Conservation (phyloP, 2,797 vertebrate genomes). For the Platalea minor region DNA sequence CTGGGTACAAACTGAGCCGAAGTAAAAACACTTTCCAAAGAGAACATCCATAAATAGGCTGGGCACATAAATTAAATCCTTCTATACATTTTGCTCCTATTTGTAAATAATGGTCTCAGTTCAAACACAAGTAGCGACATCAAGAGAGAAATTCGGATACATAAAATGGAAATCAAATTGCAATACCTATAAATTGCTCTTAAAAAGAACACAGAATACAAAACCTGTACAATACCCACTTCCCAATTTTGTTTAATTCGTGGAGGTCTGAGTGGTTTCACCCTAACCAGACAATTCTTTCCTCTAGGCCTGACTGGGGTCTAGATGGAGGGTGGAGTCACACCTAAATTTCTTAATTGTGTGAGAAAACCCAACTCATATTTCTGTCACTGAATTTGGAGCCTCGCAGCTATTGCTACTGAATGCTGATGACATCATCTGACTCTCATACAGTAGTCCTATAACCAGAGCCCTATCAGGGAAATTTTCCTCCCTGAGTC, state of each 20-base stretch:
- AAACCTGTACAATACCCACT: not conserved
- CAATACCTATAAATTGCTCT: not conserved
- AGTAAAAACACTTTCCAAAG: not conserved
- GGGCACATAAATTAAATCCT: not conserved
- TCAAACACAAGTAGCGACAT: not conserved
- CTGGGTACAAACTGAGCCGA: not conserved
- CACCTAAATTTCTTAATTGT: not conserved
- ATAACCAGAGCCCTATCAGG: not conserved
- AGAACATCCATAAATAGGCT: not conserved
- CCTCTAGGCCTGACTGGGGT: not conserved
- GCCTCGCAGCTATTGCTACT: not conserved
- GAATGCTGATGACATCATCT: not conserved
- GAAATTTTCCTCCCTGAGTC: not conserved
- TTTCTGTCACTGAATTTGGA: not conserved
- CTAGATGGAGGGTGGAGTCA: not conserved
- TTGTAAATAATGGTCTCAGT: not conserved
- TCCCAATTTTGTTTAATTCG: not conserved
- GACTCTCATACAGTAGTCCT: not conserved
- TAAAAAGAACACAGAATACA: not conserved
- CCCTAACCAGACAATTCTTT: not conserved
- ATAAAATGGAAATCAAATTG: not conserved
- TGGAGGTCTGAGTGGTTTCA: not conserved
- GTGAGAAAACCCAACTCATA: not conserved
- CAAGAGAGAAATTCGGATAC: not conserved
- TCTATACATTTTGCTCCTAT: not conserved